phyloP scores from a whole-genome alignment of 2,797 vertebrate genomes.

The Amblyopsis hoosieri region DNA sequence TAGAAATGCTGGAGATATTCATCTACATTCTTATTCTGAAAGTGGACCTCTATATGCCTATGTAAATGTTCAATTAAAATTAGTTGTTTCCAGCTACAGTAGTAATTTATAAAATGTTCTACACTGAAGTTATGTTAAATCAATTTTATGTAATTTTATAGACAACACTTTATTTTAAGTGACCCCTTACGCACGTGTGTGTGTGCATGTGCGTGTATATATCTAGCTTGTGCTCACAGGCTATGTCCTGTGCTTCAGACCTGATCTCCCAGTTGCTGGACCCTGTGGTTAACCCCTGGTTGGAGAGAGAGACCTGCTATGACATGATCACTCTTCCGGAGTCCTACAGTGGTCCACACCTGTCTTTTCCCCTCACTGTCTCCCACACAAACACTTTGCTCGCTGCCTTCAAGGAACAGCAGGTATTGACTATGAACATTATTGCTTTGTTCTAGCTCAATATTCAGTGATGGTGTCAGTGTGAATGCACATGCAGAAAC shows the following conservation, averaged over 20 bases:
- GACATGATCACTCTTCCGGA: conserved; percentile 81
- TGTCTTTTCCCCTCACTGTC: conserved; percentile 88
- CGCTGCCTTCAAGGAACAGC: conserved; percentile 86
- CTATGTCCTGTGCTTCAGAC: conserved; percentile 66
- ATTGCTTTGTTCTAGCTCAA: neutral
- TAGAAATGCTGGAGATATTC: too few relatives aligned
- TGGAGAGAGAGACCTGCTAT: conserved; percentile 70
- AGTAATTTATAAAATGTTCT: too few relatives aligned
- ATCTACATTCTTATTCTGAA: too few relatives aligned
- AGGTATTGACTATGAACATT: conserved; percentile 65
- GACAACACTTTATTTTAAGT: too few relatives aligned
- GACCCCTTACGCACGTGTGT: neutral
- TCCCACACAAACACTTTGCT: conserved; percentile 84
- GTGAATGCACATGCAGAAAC: too few relatives aligned
- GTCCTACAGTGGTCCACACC: conserved; percentile 86
- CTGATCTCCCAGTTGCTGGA: conserved; percentile 81
- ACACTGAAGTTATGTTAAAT: too few relatives aligned
- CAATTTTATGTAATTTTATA: too few relatives aligned
- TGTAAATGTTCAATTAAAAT: too few relatives aligned
- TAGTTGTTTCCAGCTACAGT: too few relatives aligned
- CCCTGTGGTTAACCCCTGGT: conserved; percentile 62
- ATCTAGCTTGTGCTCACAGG: neutral
- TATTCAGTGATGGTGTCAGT: too few relatives aligned
- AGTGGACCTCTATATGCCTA: too few relatives aligned
- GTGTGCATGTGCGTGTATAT: neutral